Base-by-base conservation (phyloP, 2,797 vertebrate species). In the Pipistrellus nathusii region DNA sequence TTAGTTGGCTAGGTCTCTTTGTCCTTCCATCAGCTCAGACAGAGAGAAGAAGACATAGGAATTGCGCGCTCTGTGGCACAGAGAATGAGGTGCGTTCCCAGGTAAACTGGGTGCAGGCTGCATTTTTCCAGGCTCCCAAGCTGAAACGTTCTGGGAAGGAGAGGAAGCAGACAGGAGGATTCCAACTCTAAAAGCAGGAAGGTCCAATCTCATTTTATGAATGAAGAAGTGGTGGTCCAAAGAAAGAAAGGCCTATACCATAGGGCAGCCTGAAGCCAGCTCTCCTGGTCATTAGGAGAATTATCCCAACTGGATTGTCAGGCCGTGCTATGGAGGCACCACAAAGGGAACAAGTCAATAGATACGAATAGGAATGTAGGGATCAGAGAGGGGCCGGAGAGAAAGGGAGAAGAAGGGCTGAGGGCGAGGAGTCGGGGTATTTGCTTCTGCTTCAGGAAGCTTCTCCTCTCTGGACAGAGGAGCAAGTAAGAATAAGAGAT, bases 1-100 rank as follows among this genome's bases (percentile, higher is more conserved):
- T 93, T 77, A 80, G 55, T 78, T 95, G 53, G 80, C 88, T 53
- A n/a, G 20, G 44, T 46, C 41, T 75, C 48, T 96, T 93, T 78
- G 64, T 71, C 51, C 68, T 32, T 91, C 80, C 20, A 55, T 91
- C 87, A 71, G 62, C 44, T 62, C 62, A 66, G 93, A 78, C 85
- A 95, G 92, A 86, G 57, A 95, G 96, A 91, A 94, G 91, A 46
- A 93, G 84, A 14, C 41, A 72, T 82, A 91, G 85, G 80, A 66
- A 71, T 82, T 77, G 62, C 91, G 75, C 93, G 25, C 44, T 77
- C 38, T 20, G 73, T 80, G 76, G 64, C 85, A 81, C 21, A 12
- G 72, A 90, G 78, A 81, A 91, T 88, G 77, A 90, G 94, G n/a
- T 51, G 18, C 14, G 1, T 83, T 82, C 66, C 77, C 55, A 41